Conservation (phyloP, 2,888 invertebrate species). For the Digitonthophagus gazella region DNA sequence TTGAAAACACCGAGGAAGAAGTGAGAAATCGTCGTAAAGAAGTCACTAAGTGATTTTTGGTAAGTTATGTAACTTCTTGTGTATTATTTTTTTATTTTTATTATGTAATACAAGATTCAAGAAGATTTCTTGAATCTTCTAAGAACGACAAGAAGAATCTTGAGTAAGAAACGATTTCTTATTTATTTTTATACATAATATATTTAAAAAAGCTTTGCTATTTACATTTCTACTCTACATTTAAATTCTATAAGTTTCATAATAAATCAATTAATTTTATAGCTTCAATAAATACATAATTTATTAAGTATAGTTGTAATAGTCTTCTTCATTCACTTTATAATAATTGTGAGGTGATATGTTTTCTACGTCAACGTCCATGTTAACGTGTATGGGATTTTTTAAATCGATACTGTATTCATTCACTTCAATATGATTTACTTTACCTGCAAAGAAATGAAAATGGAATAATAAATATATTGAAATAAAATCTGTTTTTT, state of each 20-base stretch:
- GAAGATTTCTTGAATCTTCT: too few relatives aligned
- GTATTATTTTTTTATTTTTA: background rate
- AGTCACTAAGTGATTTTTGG: constrained; percentile 3
- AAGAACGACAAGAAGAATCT: too few relatives aligned
- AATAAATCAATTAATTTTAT: background rate
- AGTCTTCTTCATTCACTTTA: constrained; percentile 29
- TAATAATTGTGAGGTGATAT: constrained; percentile 29
- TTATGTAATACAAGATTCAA: too few relatives aligned
- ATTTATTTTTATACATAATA: too few relatives aligned
- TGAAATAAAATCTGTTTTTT: background rate
- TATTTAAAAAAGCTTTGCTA: too few relatives aligned
- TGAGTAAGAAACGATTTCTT: too few relatives aligned
- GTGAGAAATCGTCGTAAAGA: constrained; percentile 7
- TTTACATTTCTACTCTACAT: too few relatives aligned
- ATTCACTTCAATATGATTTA: background rate
- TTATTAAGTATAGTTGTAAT: constrained; percentile 31
- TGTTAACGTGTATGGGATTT: constrained; percentile 51
- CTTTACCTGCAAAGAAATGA: constrained; percentile 23
- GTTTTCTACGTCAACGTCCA: constrained; percentile 32
- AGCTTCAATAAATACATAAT: background rate
- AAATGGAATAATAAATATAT: too few relatives aligned
- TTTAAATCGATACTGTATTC: constrained; percentile 49
- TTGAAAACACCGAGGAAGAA: constrained; percentile 27
- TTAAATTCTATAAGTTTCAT: background rate
- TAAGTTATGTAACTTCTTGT: too few relatives aligned